phyloP scores from a whole-genome alignment of 1,140 invertebrate genomes.

The Trachelipus rathkii region DNA sequence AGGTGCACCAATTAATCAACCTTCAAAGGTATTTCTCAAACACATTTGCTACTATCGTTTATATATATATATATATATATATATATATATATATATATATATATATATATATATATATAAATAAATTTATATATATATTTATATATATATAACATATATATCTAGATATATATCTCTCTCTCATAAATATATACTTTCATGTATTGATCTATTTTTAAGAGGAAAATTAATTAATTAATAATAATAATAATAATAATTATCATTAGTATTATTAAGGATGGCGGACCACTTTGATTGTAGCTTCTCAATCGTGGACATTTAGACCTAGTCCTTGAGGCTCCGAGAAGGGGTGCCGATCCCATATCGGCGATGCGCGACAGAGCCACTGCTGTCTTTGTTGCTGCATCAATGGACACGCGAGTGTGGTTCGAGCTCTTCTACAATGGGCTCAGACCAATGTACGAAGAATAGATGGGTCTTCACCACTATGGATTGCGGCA shows the following conservation, averaged over 20 bases:
- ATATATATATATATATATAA: too few species aligned
- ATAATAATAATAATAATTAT: too few species aligned
- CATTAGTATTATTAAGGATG: slow-evolving; percentile 73
- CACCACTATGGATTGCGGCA: slow-evolving; percentile 85
- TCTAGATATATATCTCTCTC: too few species aligned
- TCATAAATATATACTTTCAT: too few species aligned
- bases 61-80: too few species aligned
- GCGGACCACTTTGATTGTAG: slow-evolving; percentile 87
- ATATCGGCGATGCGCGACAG: slow-evolving; percentile 84
- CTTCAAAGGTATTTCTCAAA: slow-evolving; percentile 61
- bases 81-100: too few species aligned
- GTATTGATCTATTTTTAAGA: too few species aligned
- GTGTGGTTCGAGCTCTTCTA: slow-evolving; percentile 62
- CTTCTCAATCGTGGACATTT: slow-evolving; percentile 85
- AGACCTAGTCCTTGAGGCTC: slow-evolving; percentile 75
- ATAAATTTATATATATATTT: too few species aligned
- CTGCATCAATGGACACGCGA: slow-evolving; percentile 79
- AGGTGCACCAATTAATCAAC: slow-evolving; percentile 63
- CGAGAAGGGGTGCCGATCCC: slow-evolving; percentile 72
- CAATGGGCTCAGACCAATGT: slow-evolving; percentile 61
- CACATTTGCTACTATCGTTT: too few species aligned
- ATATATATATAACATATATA: too few species aligned
- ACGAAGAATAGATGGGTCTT: slow-evolving; percentile 72
- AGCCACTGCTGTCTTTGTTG: slow-evolving; percentile 81
- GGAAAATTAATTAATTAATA: too few species aligned